These are phyloP conservation scores for Aricia agestis DNA, from an alignment of 1,140 invertebrate genomes.

Conservation along the genomic window DNA sequence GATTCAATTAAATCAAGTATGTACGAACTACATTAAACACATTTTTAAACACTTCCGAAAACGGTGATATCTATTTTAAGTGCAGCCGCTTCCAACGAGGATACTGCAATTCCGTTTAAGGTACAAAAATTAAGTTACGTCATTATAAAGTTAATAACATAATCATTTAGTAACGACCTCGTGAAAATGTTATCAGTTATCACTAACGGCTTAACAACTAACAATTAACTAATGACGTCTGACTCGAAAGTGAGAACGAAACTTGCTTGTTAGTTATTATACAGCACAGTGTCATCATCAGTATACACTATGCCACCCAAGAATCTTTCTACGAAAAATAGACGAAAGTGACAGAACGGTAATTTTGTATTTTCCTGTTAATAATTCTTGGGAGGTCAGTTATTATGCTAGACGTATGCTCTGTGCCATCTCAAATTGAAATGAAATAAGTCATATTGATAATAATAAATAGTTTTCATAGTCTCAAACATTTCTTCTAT, in stretches of 20 bases:
- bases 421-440: too few relatives aligned
- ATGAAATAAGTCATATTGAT: too few relatives aligned
- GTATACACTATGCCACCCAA: neutral
- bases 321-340: too few relatives aligned
- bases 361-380: too few relatives aligned
- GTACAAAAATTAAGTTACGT: neutral
- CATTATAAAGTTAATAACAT: neutral
- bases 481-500: too few relatives aligned
- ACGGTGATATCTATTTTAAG: neutral
- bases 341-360: too few relatives aligned
- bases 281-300: neutral
- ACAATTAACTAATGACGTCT: conserved; percentile 10
- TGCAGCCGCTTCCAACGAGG: neutral
- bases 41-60: neutral
- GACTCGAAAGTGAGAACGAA: conserved; percentile 5
- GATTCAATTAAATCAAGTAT: too few relatives aligned
- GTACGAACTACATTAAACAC: too few relatives aligned
- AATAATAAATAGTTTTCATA: too few relatives aligned
- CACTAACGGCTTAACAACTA: neutral
- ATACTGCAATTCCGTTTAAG: neutral
- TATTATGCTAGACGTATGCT: too few relatives aligned
- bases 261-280: neutral
- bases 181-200: conserved; percentile 8
- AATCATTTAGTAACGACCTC: neutral
- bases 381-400: too few relatives aligned